Base-by-base conservation (phyloP, 2,888 invertebrate genomes). In the Eulithis testata region DNA sequence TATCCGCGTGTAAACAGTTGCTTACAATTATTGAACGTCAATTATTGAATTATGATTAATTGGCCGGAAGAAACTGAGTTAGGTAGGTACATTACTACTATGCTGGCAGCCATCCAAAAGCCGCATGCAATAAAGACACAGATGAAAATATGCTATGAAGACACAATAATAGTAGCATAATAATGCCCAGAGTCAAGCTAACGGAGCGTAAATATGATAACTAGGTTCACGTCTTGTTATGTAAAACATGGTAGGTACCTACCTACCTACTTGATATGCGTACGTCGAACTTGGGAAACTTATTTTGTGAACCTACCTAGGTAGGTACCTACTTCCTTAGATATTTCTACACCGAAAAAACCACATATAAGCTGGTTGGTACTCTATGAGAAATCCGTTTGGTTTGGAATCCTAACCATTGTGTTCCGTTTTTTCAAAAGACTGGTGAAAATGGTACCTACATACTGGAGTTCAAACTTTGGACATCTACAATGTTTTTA, bases 31-130 rank as follows among this genome's bases (percentile, higher is more conserved):
- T n/a, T n/a, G n/a, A n/a, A n/a, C n/a, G n/a, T n/a, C n/a, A n/a
- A n/a, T 81, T 80, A 85, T 83, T 83, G 83, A 84, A 84, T 83
- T 82, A 86, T 85, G 83, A 86, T 85, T 82, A 84, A 86, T 84
- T 78, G 78, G 69, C 69, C 71, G 77, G 79, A 83, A 81, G 76
- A 77, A 79, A 79, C 74, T 71, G 21, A 21, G 21, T 21, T 36
- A 63, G 44, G 57, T 36, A 63, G 44, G 57, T 63, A 67, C 40
- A 63, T 66, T 52, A 63, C 63, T 59, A 57, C 50, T 40, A 43
- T 21, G 53, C 60, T 67, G 67, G 67, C 67, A 63, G n/a, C 6
- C 27, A 14, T 53, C 67, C 67, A 67, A 64, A 57, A 60, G 37
- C 56, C 40, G 66, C 63, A 63, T 54, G 54, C 60, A 54, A 60